Evolutionary conservation across 1,140 invertebrate species (phyloP), one percentile per base, ranked within the genome.

Genomic region (Aleiodes sp.): DNA sequence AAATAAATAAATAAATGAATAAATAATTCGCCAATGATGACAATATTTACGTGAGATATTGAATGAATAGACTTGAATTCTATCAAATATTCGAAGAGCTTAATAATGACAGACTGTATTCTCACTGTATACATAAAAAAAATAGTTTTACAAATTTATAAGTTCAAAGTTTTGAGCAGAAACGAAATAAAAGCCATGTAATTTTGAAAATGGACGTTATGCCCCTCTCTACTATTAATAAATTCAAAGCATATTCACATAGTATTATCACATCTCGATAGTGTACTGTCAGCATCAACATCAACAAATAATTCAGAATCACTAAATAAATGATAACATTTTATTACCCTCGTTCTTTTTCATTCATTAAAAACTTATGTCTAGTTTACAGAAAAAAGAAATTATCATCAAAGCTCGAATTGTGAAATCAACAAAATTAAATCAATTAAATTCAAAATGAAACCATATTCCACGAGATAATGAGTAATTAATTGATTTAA

Each of bases 71-170:
- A 52, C n/a, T 52, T 16, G 21, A 52, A 52, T 52, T 10, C 19
- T 26, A 52, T 52, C 26, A 52, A 9, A 52, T 52, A 52, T 52
- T 52, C 21, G 16, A 52, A 52, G 46, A 52, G 46, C 46, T 52
- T 52, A 52, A 52, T 52, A 52, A 52, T 52, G 46, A 52, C 46
- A 52, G 46, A 52, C 46, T 52, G 46, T 52, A 52, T 52, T 52
- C 26, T 52, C 1, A 52, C 26, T 24, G 16, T 24, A 52, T 24
- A 8, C 16, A 52, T 52, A 24, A 52, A 52, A 52, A 52, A 2
- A 52, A 21, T 52, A 52, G 46, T 52, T 16, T 24, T 52, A 52
- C 46, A 10, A 52, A 52, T 52, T 52, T 16, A 52, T 52, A 52
- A 52, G 46, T 21, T n/a, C 46, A 24, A 52, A 52, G 16, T 6